phyloP scores from a whole-genome alignment of 2,888 invertebrate genomes.

The Antheraea yamamai region DNA sequence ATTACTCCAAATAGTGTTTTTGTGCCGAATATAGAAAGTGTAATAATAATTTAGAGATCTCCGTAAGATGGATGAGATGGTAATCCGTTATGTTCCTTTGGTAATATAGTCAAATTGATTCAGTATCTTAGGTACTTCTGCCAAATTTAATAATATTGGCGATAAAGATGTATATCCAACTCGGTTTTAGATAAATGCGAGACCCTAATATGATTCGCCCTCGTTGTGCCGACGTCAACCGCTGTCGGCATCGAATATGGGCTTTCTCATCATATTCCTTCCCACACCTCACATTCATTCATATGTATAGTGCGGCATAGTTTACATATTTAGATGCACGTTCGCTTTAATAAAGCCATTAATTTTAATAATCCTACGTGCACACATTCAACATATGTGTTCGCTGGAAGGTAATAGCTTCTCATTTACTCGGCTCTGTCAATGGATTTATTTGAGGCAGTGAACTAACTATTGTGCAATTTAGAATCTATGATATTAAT shows the following conservation, averaged over 20 bases:
- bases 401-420: constrained; percentile 39
- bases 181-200: constrained; percentile 62
- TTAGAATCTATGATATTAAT: neutral
- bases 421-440: constrained; percentile 34
- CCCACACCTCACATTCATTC: constrained; percentile 61
- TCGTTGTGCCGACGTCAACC: constrained; percentile 60
- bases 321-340: constrained; percentile 68
- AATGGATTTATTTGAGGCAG: constrained; percentile 34
- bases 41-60: neutral
- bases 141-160: constrained; percentile 71
- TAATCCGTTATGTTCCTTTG: constrained; percentile 32
- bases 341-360: constrained; percentile 64
- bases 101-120: constrained; percentile 62
- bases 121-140: constrained; percentile 51
- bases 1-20: neutral
- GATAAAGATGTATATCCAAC: constrained; percentile 68
- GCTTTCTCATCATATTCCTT: constrained; percentile 61
- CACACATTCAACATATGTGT: constrained; percentile 42
- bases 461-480: constrained; percentile 29
- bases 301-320: constrained; percentile 66
- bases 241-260: constrained; percentile 67
- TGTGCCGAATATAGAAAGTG: neutral
- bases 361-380: constrained; percentile 64
- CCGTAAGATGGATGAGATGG: constrained; percentile 25
- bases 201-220: constrained; percentile 63